These are phyloP conservation scores for Pseudonaja textilis DNA, from an alignment of 2,113 vertebrate species.

Conservation along the genomic window DNA sequence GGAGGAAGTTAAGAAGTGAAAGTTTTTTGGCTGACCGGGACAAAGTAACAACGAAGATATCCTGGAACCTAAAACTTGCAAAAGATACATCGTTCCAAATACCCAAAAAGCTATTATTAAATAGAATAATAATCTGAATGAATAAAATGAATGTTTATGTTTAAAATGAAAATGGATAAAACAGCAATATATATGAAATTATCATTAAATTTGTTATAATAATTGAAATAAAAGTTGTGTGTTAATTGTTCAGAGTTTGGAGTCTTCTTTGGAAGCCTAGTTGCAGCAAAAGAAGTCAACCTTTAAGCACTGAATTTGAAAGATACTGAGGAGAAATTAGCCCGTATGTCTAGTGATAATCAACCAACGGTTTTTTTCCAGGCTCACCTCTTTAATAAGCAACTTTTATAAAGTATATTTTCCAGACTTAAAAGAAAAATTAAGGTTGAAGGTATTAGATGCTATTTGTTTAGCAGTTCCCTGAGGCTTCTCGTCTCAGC, in stretches of 20 bases:
- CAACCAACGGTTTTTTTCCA: constrained; percentile 29
- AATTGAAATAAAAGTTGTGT: constrained; percentile 31
- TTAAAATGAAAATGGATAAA: constrained; percentile 8
- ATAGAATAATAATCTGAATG: neutral
- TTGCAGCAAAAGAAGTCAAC: constrained; percentile 20
- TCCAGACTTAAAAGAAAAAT: constrained; percentile 5
- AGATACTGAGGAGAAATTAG: constrained; percentile 38
- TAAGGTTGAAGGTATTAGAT: constrained; percentile 46
- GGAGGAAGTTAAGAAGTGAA: too few relatives aligned
- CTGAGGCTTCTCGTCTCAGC: constrained; percentile 68
- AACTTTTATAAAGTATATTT: constrained; percentile 36
- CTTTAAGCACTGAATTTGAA: constrained; percentile 36
- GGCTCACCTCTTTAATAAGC: constrained; percentile 38
- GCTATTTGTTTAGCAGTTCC: constrained; percentile 68
- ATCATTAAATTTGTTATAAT: constrained; percentile 36
- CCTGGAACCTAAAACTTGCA: too few relatives aligned
- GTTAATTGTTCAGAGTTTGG: constrained; percentile 18
- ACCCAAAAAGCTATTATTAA: constrained; percentile 5
- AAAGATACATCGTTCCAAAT: neutral
- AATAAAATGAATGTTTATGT: too few relatives aligned
- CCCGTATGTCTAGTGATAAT: constrained; percentile 24
- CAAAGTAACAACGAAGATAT: too few relatives aligned
- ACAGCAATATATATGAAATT: constrained; percentile 41
- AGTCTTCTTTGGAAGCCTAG: constrained; percentile 18
- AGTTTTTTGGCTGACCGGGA: too few relatives aligned